These are phyloP conservation scores for Penaeus indicus DNA, from an alignment of 1,140 invertebrate species.

Conservation along the genomic window DNA sequence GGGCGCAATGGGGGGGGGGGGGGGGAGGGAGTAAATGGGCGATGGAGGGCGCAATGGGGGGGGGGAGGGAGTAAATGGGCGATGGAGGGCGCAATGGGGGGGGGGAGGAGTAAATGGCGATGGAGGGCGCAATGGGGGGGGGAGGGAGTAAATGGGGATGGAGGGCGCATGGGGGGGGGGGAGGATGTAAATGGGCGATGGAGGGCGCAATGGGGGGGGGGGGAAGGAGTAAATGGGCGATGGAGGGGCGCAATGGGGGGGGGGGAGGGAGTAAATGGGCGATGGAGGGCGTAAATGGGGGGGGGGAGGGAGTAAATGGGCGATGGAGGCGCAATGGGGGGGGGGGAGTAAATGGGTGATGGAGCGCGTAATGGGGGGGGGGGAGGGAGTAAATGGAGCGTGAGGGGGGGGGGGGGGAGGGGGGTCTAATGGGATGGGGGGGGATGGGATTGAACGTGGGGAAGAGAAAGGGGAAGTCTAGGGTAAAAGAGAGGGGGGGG, in stretches of 20 bases:
- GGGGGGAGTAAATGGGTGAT: too few species aligned
- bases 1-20: neutral
- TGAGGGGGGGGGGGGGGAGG: neutral
- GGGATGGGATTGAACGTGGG: neutral
- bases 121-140: neutral
- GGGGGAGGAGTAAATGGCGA: neutral
- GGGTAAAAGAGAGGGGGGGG: too few species aligned
- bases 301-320: neutral
- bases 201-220: too few species aligned
- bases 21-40: slow-evolving; percentile 1
- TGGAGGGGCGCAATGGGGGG: too few species aligned
- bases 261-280: too few species aligned
- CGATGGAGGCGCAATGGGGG: neutral
- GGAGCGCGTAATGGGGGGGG: too few species aligned
- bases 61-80: neutral
- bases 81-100: neutral
- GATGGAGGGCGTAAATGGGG: too few species aligned
- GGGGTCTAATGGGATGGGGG: neutral
- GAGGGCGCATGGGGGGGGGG: too few species aligned
- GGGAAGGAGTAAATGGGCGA: too few species aligned
- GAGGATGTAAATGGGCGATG: too few species aligned
- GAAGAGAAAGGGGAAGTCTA: neutral
- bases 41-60: neutral
- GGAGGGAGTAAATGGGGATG: too few species aligned
- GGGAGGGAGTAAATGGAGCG: neutral